Conservation (phyloP, 2,113 vertebrate genomes). For the Eulemur rufifrons region DNA sequence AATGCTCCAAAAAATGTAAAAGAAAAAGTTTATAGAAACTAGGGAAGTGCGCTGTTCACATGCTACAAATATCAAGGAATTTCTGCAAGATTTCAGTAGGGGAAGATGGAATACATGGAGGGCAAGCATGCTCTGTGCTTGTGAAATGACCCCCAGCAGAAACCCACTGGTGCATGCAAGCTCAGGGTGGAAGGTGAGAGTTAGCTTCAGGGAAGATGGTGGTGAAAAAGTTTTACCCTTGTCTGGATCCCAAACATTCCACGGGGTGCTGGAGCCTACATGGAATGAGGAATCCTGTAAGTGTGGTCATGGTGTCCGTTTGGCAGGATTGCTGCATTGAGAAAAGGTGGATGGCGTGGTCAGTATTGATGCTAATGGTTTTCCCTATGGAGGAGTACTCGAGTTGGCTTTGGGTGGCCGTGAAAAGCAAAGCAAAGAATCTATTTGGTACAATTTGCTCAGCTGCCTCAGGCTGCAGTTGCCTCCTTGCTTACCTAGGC, state of each 20-base stretch:
- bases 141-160: neutral
- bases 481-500: neutral
- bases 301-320: neutral
- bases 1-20: neutral
- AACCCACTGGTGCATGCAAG: neutral
- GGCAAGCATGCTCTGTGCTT: neutral
- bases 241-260: neutral
- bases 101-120: neutral
- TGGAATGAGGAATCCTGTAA: too few relatives aligned
- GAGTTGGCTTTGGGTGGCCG: neutral
- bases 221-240: neutral
- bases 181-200: neutral
- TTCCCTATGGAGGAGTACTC: fast-evolving
- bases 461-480: neutral
- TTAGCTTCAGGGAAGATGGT: neutral
- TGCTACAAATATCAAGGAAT: neutral
- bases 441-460: neutral
- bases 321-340: neutral
- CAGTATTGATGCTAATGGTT: neutral
- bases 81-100: neutral
- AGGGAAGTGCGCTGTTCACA: neutral
- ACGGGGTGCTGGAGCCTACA: neutral
- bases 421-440: neutral
- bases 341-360: neutral
- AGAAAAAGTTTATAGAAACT: neutral